phyloP scores from a whole-genome alignment of 2,888 invertebrate genomes.

The Leptopilina syphax region DNA sequence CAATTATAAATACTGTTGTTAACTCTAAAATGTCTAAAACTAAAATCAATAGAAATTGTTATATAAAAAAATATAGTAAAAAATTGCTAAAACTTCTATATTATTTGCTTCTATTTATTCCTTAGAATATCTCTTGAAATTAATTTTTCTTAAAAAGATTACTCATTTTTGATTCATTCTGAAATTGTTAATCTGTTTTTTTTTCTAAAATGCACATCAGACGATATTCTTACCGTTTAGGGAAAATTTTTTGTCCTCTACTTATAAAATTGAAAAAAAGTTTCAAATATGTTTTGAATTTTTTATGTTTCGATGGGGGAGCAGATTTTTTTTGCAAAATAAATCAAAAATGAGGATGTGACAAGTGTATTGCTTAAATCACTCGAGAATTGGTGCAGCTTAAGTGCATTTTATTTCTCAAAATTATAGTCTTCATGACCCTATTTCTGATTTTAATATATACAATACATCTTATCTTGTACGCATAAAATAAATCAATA shows the following conservation, averaged over 20 bases:
- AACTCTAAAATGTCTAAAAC: too few species aligned
- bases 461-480: slow-evolving; percentile 50
- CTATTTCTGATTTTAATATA: slow-evolving; percentile 42
- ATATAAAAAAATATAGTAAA: not conserved
- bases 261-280: not conserved
- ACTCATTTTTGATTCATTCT: slow-evolving; percentile 14
- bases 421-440: not conserved
- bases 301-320: not conserved
- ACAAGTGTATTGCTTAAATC: slow-evolving; percentile 37
- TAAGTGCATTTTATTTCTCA: slow-evolving; percentile 9
- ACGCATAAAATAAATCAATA: slow-evolving; percentile 45
- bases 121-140: not conserved
- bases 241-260: too few species aligned
- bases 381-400: slow-evolving; percentile 18
- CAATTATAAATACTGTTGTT: too few species aligned
- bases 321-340: slow-evolving; percentile 13
- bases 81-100: not conserved
- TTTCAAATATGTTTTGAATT: not conserved
- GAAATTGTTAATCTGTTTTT: not conserved
- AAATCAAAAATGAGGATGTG: slow-evolving; percentile 38
- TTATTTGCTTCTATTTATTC: not conserved
- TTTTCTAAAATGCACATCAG: not conserved
- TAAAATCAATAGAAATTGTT: not conserved
- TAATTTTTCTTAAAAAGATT: not conserved
- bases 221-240: slow-evolving; percentile 33